Evolutionary conservation across 2,888 invertebrate genomes (phyloP).

Genomic region (Cabera pusaria): DNA sequence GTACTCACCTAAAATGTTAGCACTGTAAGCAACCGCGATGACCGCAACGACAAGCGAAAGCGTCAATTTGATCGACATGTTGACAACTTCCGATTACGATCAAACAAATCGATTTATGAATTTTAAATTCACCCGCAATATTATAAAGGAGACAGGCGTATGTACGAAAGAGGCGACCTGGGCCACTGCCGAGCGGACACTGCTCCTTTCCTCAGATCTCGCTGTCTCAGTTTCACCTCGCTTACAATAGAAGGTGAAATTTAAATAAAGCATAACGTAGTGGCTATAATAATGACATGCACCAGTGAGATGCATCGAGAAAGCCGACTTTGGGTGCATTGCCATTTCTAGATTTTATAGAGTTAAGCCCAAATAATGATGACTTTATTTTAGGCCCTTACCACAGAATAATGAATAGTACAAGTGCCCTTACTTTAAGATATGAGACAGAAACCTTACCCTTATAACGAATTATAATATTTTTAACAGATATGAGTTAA

Average conservation of each 20-base stretch:
- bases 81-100: slow-evolving; percentile 37
- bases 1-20: slow-evolving; percentile 76
- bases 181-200: slow-evolving; percentile 64
- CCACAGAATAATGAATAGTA: no score
- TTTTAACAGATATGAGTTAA: no score
- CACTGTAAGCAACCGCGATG: slow-evolving; percentile 55
- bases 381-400: no score
- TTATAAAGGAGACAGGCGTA: slow-evolving; percentile 44
- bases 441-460: no score
- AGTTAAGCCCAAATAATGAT: no score
- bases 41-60: slow-evolving; percentile 57
- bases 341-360: no score
- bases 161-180: slow-evolving; percentile 62
- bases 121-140: slow-evolving; percentile 48
- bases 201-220: slow-evolving; percentile 75
- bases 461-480: no score
- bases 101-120: slow-evolving; percentile 41
- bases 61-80: slow-evolving; percentile 68
- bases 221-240: slow-evolving; percentile 71
- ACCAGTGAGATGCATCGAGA: slow-evolving; percentile 72
- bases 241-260: slow-evolving; percentile 82
- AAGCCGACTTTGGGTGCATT: slow-evolving; percentile 50
- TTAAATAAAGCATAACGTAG: slow-evolving; percentile 79
- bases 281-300: slow-evolving; percentile 62
- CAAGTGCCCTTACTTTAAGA: no score